These are phyloP conservation scores for Drosophila fungiperda DNA, from an alignment of 2,888 invertebrate species.

Conservation along the genomic window DNA sequence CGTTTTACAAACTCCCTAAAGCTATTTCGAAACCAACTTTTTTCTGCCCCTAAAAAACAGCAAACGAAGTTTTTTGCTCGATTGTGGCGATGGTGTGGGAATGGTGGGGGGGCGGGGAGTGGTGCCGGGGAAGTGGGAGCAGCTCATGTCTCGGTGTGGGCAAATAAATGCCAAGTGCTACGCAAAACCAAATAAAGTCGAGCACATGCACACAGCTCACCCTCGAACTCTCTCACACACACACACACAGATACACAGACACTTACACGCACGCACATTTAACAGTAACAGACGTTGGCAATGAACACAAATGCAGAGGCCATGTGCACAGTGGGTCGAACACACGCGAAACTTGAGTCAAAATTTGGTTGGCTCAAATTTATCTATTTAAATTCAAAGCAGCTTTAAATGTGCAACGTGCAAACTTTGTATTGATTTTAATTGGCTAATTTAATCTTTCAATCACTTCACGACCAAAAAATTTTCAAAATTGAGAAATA, in stretches of 20 bases:
- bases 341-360: not conserved
- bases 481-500: too few species aligned
- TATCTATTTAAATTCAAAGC: not conserved
- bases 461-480: not conserved
- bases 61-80: slow-evolving; percentile 39
- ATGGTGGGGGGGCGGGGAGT: not conserved
- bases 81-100: not conserved
- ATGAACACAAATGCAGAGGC: slow-evolving; percentile 53
- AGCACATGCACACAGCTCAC: slow-evolving; percentile 64
- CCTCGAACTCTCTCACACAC: not conserved
- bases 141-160: slow-evolving; percentile 73
- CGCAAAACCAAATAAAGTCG: slow-evolving; percentile 81
- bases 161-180: slow-evolving; percentile 81
- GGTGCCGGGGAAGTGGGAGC: slow-evolving; percentile 21
- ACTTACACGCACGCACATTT: slow-evolving; percentile 71
- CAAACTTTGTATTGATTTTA: not conserved
- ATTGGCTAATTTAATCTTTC: not conserved
- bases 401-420: not conserved
- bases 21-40: slow-evolving; percentile 69
- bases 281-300: slow-evolving; percentile 75
- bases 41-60: slow-evolving; percentile 14
- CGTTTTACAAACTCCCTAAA: slow-evolving; percentile 73
- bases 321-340: slow-evolving; percentile 40
- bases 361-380: not conserved
- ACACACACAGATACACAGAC: slow-evolving; percentile 24